A percentile compares a stretch with the other conserved stretches of the same genome.
Evolutionary conservation across 2,797 vertebrate species (phyloP).

Genomic region (Lepus oiostolus): DNA sequence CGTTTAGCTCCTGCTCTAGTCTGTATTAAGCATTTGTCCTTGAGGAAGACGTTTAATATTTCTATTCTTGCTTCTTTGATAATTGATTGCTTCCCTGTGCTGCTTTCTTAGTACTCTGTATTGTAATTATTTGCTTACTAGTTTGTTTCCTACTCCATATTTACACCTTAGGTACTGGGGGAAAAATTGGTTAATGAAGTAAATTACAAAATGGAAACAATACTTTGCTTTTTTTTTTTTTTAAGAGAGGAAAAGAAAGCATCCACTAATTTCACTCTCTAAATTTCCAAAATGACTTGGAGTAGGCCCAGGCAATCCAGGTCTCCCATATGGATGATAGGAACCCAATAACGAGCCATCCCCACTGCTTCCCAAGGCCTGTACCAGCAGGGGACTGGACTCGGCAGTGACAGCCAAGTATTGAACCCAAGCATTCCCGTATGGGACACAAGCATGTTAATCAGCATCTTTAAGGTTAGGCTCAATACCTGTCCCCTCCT

Average conservation of each 20-base stretch:
- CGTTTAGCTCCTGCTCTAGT: background rate
- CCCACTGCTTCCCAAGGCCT: no score
- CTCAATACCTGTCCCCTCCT: background rate
- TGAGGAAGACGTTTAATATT: constrained; percentile 42
- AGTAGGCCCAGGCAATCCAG: no score
- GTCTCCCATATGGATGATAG: no score
- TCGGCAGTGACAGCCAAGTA: no score
- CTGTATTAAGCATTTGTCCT: constrained; percentile 25
- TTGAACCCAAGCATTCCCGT: no score
- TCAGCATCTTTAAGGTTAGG: no score
- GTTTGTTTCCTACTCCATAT: background rate
- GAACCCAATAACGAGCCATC: no score
- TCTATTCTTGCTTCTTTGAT: constrained; percentile 15
- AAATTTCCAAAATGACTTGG: no score
- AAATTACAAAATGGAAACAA: constrained; percentile 36
- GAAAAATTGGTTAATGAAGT: constrained; percentile 9
- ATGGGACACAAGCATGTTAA: no score
- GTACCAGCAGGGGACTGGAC: no score
- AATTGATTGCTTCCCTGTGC: background rate
- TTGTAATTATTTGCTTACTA: background rate
- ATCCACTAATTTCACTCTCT: no score
- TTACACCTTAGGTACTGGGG: background rate
- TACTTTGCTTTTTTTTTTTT: background rate
- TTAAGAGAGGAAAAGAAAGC: no score
- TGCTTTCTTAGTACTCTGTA: constrained; percentile 29